A percentile compares a stretch with the other conserved stretches of the same genome.
Evolutionary conservation across 2,888 invertebrate genomes (phyloP).

Genomic region (Eupithecia pulchellata): DNA sequence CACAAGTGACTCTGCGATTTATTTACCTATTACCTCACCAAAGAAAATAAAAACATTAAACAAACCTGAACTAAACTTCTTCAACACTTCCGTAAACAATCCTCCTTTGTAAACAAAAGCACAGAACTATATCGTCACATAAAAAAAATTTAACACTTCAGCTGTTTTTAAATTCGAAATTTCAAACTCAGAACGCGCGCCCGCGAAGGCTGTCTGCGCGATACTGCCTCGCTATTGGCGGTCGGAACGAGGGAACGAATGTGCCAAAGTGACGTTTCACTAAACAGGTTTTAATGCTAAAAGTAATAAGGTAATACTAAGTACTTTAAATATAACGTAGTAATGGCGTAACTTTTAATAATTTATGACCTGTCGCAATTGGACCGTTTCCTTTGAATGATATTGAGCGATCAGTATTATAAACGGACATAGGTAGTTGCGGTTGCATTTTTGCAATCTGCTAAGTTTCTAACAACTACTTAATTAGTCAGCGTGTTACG

Average conservation of each 20-base stretch:
- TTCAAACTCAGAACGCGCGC: slow-evolving; percentile 61
- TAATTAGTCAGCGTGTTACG: not conserved
- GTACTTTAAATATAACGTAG: slow-evolving; percentile 34
- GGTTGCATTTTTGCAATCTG: slow-evolving; percentile 43
- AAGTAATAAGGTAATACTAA: slow-evolving; percentile 46
- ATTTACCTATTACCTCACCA: slow-evolving; percentile 57
- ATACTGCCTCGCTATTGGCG: slow-evolving; percentile 71
- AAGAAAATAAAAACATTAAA: slow-evolving; percentile 37
- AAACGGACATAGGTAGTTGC: slow-evolving; percentile 39
- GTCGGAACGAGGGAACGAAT: slow-evolving; percentile 70
- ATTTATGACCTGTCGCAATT: slow-evolving; percentile 48
- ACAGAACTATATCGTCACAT: slow-evolving; percentile 38
- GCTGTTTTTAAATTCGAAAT: slow-evolving; percentile 37
- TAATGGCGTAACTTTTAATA: slow-evolving; percentile 48
- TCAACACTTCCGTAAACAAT: slow-evolving; percentile 17
- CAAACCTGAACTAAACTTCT: slow-evolving; percentile 55
- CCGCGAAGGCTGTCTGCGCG: slow-evolving; percentile 59
- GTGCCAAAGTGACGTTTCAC: slow-evolving; percentile 59
- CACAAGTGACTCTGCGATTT: not conserved
- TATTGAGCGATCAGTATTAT: slow-evolving; percentile 50
- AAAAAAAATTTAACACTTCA: slow-evolving; percentile 32
- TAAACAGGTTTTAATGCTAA: slow-evolving; percentile 52
- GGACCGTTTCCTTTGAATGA: slow-evolving; percentile 54
- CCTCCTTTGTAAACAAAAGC: slow-evolving; percentile 38
- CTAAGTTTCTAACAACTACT: not conserved